These are phyloP conservation scores for Enteromius fasciolatus DNA, from an alignment of 2,797 vertebrate genomes.

Conservation along the genomic window DNA sequence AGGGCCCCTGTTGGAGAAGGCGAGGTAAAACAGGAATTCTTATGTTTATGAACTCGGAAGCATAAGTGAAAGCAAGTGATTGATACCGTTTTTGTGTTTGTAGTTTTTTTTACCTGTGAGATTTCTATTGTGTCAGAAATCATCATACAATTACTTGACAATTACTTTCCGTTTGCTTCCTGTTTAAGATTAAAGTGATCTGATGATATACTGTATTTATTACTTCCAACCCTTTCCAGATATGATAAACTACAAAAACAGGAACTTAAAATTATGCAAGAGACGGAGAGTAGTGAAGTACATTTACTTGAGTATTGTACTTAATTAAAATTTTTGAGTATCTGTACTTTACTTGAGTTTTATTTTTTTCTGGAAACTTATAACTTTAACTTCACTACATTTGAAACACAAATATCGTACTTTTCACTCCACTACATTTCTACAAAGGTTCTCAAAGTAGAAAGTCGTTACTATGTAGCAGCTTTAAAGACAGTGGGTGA, in stretches of 20 bases:
- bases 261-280: neutral
- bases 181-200: neutral
- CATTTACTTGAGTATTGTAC: too few species aligned
- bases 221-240: neutral
- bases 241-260: conserved; percentile 24
- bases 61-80: neutral
- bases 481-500: too few species aligned
- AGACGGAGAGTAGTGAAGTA: too few species aligned
- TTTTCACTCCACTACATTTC: too few species aligned
- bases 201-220: neutral
- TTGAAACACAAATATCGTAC: too few species aligned
- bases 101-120: neutral
- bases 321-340: too few species aligned
- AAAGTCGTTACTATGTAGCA: too few species aligned
- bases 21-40: conserved; percentile 80
- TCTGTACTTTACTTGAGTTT: too few species aligned
- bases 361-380: too few species aligned
- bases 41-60: neutral
- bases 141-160: neutral
- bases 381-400: too few species aligned
- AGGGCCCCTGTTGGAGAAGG: conserved; percentile 94
- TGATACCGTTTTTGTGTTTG: neutral
- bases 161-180: neutral
- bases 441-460: too few species aligned
- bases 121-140: neutral